Evolutionary conservation across 30 jellyfish, hydroid and myxozoan species (phyloP).

Genomic region (Pelagia noctiluca): DNA sequence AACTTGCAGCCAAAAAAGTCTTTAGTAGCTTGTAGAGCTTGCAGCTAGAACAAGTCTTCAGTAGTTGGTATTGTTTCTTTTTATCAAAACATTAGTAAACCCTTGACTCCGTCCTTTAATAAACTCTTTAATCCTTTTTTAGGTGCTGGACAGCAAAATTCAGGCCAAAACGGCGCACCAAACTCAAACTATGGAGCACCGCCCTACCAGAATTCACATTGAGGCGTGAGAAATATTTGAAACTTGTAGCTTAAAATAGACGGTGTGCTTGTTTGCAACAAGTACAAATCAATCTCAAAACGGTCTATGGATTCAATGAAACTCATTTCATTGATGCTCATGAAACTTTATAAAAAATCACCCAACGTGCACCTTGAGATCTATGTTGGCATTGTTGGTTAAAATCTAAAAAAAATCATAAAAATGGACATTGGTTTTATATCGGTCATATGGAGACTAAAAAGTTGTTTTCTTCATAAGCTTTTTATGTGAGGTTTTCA

Average conservation of each 20-base stretch:
- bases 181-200: conserved; percentile 60
- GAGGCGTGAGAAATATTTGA: background rate
- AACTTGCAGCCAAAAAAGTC: too few relatives aligned
- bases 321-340: too few relatives aligned
- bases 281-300: background rate
- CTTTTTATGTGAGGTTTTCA: too few relatives aligned
- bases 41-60: background rate
- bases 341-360: too few relatives aligned
- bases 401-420: too few relatives aligned
- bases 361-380: too few relatives aligned
- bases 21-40: too few relatives aligned
- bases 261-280: conserved; percentile 5
- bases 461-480: background rate
- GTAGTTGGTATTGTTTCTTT: background rate
- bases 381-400: too few relatives aligned
- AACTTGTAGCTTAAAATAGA: background rate
- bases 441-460: background rate
- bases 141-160: conserved; percentile 65
- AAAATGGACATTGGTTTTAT: too few relatives aligned
- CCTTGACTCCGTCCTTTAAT: too few relatives aligned
- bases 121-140: too few relatives aligned
- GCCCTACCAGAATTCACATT: conserved; percentile 68
- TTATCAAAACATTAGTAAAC: background rate
- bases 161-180: conserved; percentile 71
- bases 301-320: too few relatives aligned